Evolutionary conservation across 2,113 vertebrate species (phyloP).

Genomic region (Grammomys dolichurus): DNA sequence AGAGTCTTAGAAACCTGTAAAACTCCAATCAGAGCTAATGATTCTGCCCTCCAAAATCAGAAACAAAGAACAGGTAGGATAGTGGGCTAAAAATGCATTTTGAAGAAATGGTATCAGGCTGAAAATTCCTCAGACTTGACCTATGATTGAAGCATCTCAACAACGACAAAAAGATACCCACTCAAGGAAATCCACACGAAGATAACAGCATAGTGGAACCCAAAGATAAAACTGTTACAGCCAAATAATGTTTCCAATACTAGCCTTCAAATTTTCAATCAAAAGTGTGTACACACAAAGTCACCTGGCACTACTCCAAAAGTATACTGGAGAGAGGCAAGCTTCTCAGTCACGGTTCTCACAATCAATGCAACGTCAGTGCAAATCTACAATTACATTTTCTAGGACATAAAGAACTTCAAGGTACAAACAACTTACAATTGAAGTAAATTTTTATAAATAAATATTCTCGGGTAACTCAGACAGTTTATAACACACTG

Average conservation of each 20-base stretch:
- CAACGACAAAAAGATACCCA: background rate
- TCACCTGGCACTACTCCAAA: background rate
- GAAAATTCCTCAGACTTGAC: background rate
- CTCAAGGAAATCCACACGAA: slow-evolving; percentile 9
- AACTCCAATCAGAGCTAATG: background rate
- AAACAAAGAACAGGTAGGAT: background rate
- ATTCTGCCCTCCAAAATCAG: background rate
- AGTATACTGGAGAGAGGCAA: slow-evolving; percentile 4
- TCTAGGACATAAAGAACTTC: slow-evolving; percentile 12
- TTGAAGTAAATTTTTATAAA: slow-evolving; percentile 59
- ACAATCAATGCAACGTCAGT: background rate
- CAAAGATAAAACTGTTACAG: slow-evolving; percentile 2
- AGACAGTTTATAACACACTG: slow-evolving; percentile 6
- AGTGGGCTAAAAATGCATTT: background rate
- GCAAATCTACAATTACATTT: slow-evolving; percentile 38
- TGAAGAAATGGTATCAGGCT: slow-evolving; percentile 2
- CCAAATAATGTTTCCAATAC: background rate
- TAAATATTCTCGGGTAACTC: slow-evolving; percentile 41
- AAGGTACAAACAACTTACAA: slow-evolving; percentile 39
- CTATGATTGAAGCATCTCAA: background rate
- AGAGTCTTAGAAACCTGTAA: background rate
- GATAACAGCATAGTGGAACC: background rate
- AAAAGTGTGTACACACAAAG: background rate
- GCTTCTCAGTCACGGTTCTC: background rate
- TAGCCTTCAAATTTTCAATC: slow-evolving; percentile 38